Percentiles rank a stretch among this genome's conserved stretches.
Evolutionary conservation across 2,113 vertebrate genomes (phyloP).

Genomic region (Ictalurus furcatus): DNA sequence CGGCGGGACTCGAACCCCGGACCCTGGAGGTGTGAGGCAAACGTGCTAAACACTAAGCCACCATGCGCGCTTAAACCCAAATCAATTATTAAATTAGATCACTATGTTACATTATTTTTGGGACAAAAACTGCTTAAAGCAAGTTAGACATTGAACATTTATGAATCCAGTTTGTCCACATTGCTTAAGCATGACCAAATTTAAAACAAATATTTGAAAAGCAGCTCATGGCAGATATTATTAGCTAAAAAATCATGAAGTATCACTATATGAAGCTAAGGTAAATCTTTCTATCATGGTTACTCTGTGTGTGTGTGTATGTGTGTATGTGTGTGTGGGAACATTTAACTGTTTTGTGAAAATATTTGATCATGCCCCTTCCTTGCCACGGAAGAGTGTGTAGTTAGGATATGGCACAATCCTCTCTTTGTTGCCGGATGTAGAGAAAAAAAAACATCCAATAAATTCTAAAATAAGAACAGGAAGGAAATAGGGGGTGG

Average conservation of each 20-base stretch:
- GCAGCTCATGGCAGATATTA: not conserved
- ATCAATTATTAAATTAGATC: not conserved
- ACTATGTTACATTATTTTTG: not conserved
- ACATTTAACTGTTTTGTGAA: slow-evolving; percentile 51
- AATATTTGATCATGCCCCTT: slow-evolving; percentile 60
- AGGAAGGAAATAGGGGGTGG: slow-evolving; percentile 98
- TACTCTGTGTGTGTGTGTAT: not conserved
- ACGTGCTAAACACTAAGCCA: no score
- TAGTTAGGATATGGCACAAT: slow-evolving; percentile 81
- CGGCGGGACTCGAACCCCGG: no score
- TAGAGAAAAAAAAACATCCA: slow-evolving; percentile 85
- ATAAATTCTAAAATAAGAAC: slow-evolving; percentile 93
- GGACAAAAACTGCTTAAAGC: not conserved
- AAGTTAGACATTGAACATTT: slow-evolving; percentile 29
- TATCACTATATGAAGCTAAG: not conserved
- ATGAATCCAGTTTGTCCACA: slow-evolving; percentile 6
- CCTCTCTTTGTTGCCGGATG: slow-evolving; percentile 94
- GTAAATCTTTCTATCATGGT: not conserved
- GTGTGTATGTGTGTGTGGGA: slow-evolving; percentile 2
- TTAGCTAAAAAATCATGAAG: not conserved
- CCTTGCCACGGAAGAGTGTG: slow-evolving; percentile 62
- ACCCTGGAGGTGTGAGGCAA: no score
- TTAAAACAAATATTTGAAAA: not conserved
- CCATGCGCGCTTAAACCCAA: no score
- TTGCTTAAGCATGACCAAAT: not conserved